Evolutionary conservation across 2,113 vertebrate genomes (phyloP), one percentile per base, ranked within the genome.

Genomic region (Epinephelus moara): DNA sequence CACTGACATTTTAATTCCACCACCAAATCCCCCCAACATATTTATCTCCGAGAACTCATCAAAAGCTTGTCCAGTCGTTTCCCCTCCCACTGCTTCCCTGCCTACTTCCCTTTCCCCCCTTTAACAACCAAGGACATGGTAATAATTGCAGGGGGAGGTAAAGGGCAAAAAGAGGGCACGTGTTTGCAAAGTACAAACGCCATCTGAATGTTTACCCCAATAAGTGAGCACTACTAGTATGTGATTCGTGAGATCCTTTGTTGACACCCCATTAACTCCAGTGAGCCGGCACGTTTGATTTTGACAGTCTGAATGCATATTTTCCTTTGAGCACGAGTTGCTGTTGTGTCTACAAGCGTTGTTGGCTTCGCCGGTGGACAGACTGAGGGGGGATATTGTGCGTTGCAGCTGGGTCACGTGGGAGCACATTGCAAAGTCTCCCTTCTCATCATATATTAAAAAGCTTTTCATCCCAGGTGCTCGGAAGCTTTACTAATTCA

Each of bases 1-100:
- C 70, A 71, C 80, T 88, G 92, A 93, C 93, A 92, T 94, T 93
- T 94, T 92, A 93, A 93, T 92, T 91, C 91, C 84, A 45, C 57
- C 60, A 19, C 85, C 66, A 93, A 92, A 93, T 92, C 93, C 90
- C 73, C 70, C 77, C 63, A 88, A 93, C 88, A 93, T 90, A 92
- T 92, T 89, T 92, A 92, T 91, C 89, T 86, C 88, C 0, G 74
- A 82, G 85, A 91, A 89, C 90, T 91, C 88, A 91, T 92, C 92
- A 94, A 78, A 92, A 85, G 64, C 89, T 78, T 66, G 85, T 89
- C 88, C 85, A 52, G 80, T 85, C 11, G 6, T 82, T 75, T 78
- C 71, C 78, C 75, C 67, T 75, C 85, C 85, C 49, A 55, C 81
- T 80, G 55, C 78, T 73, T 73, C 56, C 18, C 63, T 70, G 73